Conservation (phyloP, 1,140 invertebrate genomes). For the Pogonus chalceus region DNA sequence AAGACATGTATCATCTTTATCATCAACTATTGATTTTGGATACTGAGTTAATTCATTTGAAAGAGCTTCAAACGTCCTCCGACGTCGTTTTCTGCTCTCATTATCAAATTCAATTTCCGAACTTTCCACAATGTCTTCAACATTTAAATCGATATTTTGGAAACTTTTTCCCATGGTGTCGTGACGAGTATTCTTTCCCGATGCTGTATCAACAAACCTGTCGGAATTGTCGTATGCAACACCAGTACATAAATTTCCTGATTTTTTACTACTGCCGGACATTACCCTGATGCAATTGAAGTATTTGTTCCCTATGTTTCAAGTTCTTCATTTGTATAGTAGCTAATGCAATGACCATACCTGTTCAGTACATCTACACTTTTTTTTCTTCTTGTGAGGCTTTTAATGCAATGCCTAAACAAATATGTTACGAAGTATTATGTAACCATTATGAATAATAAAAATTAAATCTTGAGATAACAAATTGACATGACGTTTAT, state of each 20-base stretch:
- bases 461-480: too few relatives aligned
- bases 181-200: constrained; percentile 28
- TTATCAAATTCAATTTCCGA: not conserved
- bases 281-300: constrained; percentile 16
- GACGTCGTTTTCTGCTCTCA: not conserved
- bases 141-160: constrained; percentile 17
- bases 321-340: constrained; percentile 21
- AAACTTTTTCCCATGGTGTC: constrained; percentile 30
- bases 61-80: constrained; percentile 5
- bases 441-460: constrained; percentile 19
- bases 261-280: constrained; percentile 22
- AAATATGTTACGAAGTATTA: constrained; percentile 29
- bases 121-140: not conserved
- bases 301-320: constrained; percentile 20
- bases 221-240: constrained; percentile 33
- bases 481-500: constrained; percentile 25
- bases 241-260: constrained; percentile 21
- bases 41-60: not conserved
- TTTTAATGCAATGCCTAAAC: constrained; percentile 26
- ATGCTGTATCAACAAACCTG: constrained; percentile 27
- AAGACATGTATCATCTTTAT: not conserved
- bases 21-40: not conserved
- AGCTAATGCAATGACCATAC: constrained; percentile 24
- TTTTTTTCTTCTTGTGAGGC: constrained; percentile 26
- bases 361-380: constrained; percentile 23